Base-by-base conservation (phyloP, 2,113 vertebrate genomes). In the Pteropus alecto region DNA sequence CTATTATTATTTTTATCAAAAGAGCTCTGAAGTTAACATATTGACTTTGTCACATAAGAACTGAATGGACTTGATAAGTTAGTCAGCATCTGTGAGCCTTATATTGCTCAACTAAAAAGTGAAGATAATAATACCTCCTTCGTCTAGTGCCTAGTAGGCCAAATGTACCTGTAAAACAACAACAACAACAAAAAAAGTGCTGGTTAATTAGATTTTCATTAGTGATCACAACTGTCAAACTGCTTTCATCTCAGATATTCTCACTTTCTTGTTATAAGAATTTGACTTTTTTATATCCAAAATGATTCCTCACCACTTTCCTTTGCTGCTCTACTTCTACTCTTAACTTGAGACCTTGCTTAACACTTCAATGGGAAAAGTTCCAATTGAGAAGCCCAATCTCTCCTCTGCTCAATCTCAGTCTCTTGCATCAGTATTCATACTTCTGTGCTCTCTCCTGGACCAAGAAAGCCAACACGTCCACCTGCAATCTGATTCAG, bases 401-500 rank as follows among this genome's bases (percentile, higher is more conserved):
- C 41, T 74, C 38, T 61, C 14, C 0, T 51, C 6, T 4, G 3
- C 18, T 46, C 60, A 15, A 0, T 24, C 2, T 60, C 21, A 33
- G 0, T 30, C 5, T 1, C 5, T 28, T 60, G 6, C 5, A 4
- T 24, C 15, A 38, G 21, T 16, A 5, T 30, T 8, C 3, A 15
- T 3, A 16, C 14, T n/a, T 73, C 13, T 26, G 11, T 0, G 5
- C 3, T 28, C 5, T 83, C 8, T 28, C 3, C 18, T 2, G n/a
- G 54, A 30, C 22, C 9, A 2, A 28, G 28, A 1, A 3, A 16
- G 43, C 7, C 35, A 78, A 12, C 1, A 38, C 30, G 1, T 30
- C 7, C n/a, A 24, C 18, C 12, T 51, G 9, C 77, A 28, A 8
- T 14, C 63, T 38, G 43, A 5, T 12, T 74, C 3, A 5, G 2